Percentiles rank a stretch among this genome's conserved stretches.
Conservation (phyloP, 2,797 vertebrate genomes). For the Microctenopoma stevenorrisi region DNA sequence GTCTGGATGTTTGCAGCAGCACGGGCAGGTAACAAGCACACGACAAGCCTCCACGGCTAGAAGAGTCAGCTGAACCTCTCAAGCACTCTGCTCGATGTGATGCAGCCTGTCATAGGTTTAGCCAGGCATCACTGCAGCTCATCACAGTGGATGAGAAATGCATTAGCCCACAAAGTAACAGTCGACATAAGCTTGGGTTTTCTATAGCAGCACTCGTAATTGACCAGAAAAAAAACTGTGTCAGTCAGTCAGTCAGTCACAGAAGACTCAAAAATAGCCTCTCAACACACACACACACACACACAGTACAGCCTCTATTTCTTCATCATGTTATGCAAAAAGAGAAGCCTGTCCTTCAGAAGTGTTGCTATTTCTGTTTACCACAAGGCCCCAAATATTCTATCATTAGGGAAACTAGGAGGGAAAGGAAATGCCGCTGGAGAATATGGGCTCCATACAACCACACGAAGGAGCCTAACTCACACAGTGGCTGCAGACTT, state of each 20-base stretch:
- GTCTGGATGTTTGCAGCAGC: constrained; percentile 25
- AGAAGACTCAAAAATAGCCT: constrained; percentile 66
- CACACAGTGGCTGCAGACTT: constrained; percentile 22
- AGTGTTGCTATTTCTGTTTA: constrained; percentile 80
- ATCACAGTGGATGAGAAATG: constrained; percentile 51
- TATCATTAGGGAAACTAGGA: constrained; percentile 68
- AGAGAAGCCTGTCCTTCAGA: constrained; percentile 70
- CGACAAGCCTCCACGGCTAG: constrained; percentile 16
- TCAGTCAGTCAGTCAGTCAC: constrained; percentile 48
- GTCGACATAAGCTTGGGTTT: constrained; percentile 16
- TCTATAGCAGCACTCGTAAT: constrained; percentile 54
- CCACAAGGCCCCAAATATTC: constrained; percentile 71
- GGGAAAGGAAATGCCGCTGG: constrained; percentile 62
- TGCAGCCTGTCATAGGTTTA: constrained; percentile 24
- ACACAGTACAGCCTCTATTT: constrained; percentile 68
- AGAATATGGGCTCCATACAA: constrained; percentile 45
- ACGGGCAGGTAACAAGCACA: constrained; percentile 30
- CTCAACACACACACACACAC: constrained; percentile 18
- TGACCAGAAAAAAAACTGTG: constrained; percentile 41
- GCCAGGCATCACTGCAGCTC: constrained; percentile 27
- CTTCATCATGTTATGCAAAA: constrained; percentile 66
- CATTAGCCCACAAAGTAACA: constrained; percentile 43
- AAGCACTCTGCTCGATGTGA: constrained; percentile 28
- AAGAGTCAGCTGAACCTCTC: constrained; percentile 27
- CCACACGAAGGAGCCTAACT: constrained; percentile 30